A percentile compares a stretch with the other conserved stretches of the same genome.
phyloP scores from a whole-genome alignment of 2,797 vertebrate genomes.

The Bryconaethiops microstoma region DNA sequence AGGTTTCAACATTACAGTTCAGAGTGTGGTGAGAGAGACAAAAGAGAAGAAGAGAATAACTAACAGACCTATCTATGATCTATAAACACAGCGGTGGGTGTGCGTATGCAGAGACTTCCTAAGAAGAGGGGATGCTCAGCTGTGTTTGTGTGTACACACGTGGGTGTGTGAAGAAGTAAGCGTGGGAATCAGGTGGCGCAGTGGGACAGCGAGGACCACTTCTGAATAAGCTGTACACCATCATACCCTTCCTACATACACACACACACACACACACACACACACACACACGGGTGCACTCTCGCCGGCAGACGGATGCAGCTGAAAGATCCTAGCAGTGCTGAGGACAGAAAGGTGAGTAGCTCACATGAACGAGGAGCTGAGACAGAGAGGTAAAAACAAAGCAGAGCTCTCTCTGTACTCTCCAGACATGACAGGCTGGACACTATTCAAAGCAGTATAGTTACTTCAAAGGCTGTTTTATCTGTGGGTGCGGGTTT shows the following conservation, averaged over 20 bases:
- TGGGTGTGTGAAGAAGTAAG: slow-evolving; percentile 32
- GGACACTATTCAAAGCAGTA: slow-evolving; percentile 52
- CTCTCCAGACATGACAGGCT: slow-evolving; percentile 28
- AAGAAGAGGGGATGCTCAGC: slow-evolving; percentile 40
- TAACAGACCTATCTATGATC: slow-evolving; percentile 41
- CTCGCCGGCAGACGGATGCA: slow-evolving; percentile 69
- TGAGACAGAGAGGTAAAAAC: background rate
- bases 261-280: slow-evolving; percentile 32
- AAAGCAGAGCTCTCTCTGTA: background rate
- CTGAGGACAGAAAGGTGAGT: slow-evolving; percentile 78
- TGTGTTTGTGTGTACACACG: slow-evolving; percentile 8
- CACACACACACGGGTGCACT: slow-evolving; percentile 27
- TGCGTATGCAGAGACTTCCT: slow-evolving; percentile 42
- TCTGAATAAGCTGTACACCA: slow-evolving; percentile 45
- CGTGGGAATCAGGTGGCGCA: slow-evolving; percentile 63
- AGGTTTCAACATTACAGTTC: background rate
- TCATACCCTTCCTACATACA: slow-evolving; percentile 29
- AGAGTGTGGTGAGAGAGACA: slow-evolving; percentile 17
- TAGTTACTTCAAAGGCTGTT: slow-evolving; percentile 61
- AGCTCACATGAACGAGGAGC: background rate
- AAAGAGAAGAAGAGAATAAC: slow-evolving; percentile 32
- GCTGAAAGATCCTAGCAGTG: slow-evolving; percentile 67
- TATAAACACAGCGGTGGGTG: slow-evolving; percentile 6
- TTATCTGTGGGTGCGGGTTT: slow-evolving; percentile 50
- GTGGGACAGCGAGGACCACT: slow-evolving; percentile 65